Evolutionary conservation across 2,888 invertebrate genomes (phyloP), one percentile per base, ranked within the genome.

Genomic region (Alloplasta piceator): DNA sequence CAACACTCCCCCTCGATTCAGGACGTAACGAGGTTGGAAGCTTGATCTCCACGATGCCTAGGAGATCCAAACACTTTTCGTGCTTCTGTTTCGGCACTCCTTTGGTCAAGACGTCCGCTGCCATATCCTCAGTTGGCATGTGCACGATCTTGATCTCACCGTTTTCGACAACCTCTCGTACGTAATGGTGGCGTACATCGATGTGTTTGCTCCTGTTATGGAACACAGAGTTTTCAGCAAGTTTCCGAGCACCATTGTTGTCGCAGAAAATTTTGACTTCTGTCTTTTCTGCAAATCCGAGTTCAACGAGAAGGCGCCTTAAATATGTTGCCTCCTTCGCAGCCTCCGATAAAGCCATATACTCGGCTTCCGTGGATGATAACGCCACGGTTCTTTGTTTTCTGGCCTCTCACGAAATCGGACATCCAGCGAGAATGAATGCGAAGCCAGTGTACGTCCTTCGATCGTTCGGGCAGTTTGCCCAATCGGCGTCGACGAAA

Each of bases 401-500:
- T 3, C 63, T 61, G 2, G 80, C 66, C 48, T 68, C 75, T 80
- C 83, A 84, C 5, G 74, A 36, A 5, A 83, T 60, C 5, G 82
- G 56, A 39, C 39, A 55, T 9, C 72, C 79, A 16, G 58, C 60
- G 1, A 84, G 43, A 4, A 66, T 67, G 46, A 86, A 83, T 1
- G 73, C 66, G 36, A 63, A 82, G 4, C 86, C 87, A 6, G 83
- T 82, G 3, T 80, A 85, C 0, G 86, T 86, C 16, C 78, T 82
- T 14, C 85, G 43, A 12, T 81, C 63, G 2, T 55, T 46, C n/a
- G 46, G 50, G 48, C 84, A 84, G 9, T 70, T 78, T 0, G 75
- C 87, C 80, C 82, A 85, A 66, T 88, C 86, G 0, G 86, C 74
- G 71, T 86, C 88, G 4, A 76, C 61, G 67, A 61, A 86, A 4